A percentile compares a stretch with the other conserved stretches of the same genome.
These are phyloP conservation scores for Cephalopachus bancanus DNA, from an alignment of 2,797 vertebrate genomes.

Conservation along the genomic window DNA sequence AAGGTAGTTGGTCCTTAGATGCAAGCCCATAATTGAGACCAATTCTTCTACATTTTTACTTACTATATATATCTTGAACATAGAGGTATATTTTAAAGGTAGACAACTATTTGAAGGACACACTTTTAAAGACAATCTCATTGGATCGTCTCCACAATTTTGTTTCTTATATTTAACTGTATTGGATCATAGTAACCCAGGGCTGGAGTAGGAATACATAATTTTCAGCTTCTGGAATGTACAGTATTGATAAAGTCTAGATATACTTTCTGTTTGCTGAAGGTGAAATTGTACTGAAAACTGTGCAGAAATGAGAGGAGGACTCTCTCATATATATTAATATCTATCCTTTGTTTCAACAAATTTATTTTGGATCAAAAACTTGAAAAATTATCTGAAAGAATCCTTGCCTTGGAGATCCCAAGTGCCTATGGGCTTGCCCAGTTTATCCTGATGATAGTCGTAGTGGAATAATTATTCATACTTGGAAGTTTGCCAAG, in stretches of 20 bases:
- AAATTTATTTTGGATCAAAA: neutral
- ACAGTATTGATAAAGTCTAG: neutral
- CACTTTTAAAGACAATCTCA: neutral
- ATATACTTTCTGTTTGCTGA: neutral
- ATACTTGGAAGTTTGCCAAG: neutral
- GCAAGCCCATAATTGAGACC: neutral
- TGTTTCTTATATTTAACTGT: neutral
- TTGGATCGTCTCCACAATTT: neutral
- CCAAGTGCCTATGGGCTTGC: neutral
- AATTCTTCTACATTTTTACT: neutral
- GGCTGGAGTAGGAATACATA: neutral
- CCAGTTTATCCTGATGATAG: neutral
- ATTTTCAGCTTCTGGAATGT: neutral
- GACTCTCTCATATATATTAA: neutral
- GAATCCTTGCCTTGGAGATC: neutral
- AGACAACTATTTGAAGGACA: neutral
- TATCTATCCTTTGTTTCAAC: neutral
- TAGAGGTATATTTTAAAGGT: neutral
- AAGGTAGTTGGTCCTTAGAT: neutral
- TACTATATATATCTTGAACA: neutral
- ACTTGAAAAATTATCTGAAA: neutral
- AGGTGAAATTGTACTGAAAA: neutral
- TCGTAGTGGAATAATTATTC: neutral
- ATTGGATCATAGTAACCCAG: neutral
- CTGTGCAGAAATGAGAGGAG: neutral